Base-by-base conservation (phyloP, 1,140 invertebrate species). In the Parasteatoda tepidariorum region DNA sequence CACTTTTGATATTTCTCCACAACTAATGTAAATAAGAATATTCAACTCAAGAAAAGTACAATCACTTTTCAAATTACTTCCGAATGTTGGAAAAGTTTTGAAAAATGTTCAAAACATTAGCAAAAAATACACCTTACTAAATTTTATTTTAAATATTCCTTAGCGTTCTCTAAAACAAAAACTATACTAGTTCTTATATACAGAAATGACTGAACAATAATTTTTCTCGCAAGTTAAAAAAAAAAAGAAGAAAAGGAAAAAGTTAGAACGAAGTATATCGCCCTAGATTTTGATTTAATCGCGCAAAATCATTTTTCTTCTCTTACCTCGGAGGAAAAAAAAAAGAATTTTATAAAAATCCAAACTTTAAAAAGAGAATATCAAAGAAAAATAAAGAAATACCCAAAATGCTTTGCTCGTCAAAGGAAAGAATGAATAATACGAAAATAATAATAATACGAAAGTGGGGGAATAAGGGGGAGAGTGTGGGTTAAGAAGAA, bases 231-330 rank as follows among this genome's bases (percentile, higher is more conserved):
- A 48, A 48, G 18, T 13, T 13, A 13, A 18, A 48, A 48, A 9
- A 48, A 48, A 48, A 48, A 18, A 71, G 38, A 13, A 48, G 2
- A 28, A 13, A 28, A 48, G 33, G 33, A 48, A n/a, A 68, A 68
- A 22, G 9, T 13, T 59, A 6, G n/a, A n/a, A n/a, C 48, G 26
- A 74, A 74, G 71, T 38, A 57, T 61, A 74, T 74, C 71, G 31
- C 33, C 55, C 31, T 55, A 74, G 68, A 74, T 74, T 74, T 74
- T 74, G 71, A 74, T 74, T 74, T 74, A 74, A 74, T 74, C 71
- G 71, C 71, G 15, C 71, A 24, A 61, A 74, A 74, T 74, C 71
- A 74, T 74, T 74, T 74, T 74, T 74, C 71, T 74, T 74, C 57
- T 34, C 71, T 74, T 74, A 28, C 26, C 71, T 31, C 57, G n/a